Base-by-base conservation (phyloP, 2,797 vertebrate genomes). In the Microctenopoma steveboyesi region DNA sequence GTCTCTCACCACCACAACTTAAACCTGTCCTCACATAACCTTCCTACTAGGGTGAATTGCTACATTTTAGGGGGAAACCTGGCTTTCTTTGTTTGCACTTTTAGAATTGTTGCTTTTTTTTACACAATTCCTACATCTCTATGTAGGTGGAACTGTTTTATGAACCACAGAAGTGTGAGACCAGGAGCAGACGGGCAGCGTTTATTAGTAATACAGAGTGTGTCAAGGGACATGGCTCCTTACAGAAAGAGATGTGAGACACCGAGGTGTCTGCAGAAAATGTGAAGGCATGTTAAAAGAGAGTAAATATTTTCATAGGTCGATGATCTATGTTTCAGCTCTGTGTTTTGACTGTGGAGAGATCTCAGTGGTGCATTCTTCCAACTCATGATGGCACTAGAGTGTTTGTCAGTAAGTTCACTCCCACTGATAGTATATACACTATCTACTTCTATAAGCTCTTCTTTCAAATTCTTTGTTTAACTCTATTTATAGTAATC, bases 161-260 rank as follows among this genome's bases (percentile, higher is more conserved):
- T 27, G 40, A 74, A 75, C 7, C 55, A 53, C 27, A 54, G 27
- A 40, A 40, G 73, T 69, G 48, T 48, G 39, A 45, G 35, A 48
- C 39, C 9, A 0, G 33, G 43, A 72, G 43, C 67, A 78, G 69
- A 76, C 59, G 53, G 72, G 53, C 9, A 8, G 40, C 50, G n/a
- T 76, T 78, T 72, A 73, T 59, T 28, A 51, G 62, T 55, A 64
- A 69, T 43, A 54, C 57, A 48, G 22, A 52, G 22, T 22, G 69
- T 37, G 49, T 68, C 61, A 43, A 37, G 81, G 72, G 76, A 80
- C 39, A 22, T 25, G 43, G 55, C 15, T 46, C 46, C 33, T 69
- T 61, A 75, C 56, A n/a, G 49, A 64, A 60, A 64, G 50, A 48
- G 63, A 53, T 64, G n/a, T 64, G 39, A 55, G 15, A 52, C n/a